Evolutionary conservation across 2,797 vertebrate species (phyloP).

Genomic region (Rhinoraja longicauda): DNA sequence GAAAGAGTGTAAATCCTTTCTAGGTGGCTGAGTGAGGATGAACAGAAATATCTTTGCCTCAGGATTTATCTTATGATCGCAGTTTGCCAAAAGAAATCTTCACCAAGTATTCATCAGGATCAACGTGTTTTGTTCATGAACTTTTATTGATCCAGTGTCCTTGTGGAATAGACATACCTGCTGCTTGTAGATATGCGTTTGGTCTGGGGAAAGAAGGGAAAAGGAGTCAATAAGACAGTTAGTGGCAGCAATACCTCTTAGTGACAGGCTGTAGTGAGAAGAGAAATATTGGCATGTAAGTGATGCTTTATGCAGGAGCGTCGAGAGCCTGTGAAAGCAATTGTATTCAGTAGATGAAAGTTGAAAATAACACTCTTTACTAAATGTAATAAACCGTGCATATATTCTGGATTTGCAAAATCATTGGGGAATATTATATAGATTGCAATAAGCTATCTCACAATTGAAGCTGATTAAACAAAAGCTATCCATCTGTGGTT

Average conservation of each 20-base stretch:
- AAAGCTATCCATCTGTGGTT: neutral
- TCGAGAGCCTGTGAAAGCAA: neutral
- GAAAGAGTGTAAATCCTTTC: neutral
- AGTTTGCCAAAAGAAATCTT: neutral
- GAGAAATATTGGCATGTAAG: neutral
- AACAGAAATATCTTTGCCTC: neutral
- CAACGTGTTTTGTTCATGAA: neutral
- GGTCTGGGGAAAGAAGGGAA: neutral
- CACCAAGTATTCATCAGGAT: neutral
- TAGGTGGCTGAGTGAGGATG: neutral
- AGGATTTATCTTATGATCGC: neutral
- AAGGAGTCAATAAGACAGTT: too few species aligned
- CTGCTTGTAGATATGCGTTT: neutral
- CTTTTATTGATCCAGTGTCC: neutral
- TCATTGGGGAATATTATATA: neutral
- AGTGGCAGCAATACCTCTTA: neutral
- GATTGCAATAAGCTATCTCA: neutral
- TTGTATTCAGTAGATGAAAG: neutral
- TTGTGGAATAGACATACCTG: neutral
- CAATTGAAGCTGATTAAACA: neutral
- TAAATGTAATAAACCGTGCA: neutral
- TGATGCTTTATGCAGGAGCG: neutral
- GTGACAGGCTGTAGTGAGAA: neutral
- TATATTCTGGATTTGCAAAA: neutral
- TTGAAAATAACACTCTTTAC: neutral